Base-by-base conservation (phyloP, 1,140 invertebrate genomes). In the Zaprionus taronus region DNA sequence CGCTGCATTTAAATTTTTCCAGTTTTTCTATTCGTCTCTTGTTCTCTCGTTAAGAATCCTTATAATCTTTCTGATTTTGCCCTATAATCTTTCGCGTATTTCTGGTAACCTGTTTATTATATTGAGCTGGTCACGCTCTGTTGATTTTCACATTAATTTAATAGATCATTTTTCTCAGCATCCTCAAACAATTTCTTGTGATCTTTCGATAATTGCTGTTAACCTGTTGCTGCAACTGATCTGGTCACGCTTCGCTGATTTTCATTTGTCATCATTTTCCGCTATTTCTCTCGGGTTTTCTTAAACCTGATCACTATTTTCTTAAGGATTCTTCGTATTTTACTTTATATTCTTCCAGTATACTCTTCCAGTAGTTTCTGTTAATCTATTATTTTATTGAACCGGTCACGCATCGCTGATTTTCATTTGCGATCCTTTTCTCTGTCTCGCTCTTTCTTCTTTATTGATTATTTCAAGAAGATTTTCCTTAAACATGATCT, bases 111-210 rank as follows among this genome's bases (percentile, higher is more conserved):
- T 81, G 75, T 70, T 82, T n/a, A 9, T 24, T 38, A 65, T 62
- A 74, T 82, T 64, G 41, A 62, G 41, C 69, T 70, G 64, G 74
- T 82, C 65, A 82, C 80, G 80, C 74, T 74, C 55, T 64, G 74
- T 7, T 82, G 80, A 62, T 82, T 82, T 49, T 22, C 44, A 15
- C 14, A n/a, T 15, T 4, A 26, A 26, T 26, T 15, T n/a, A 31
- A 7, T 7, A 15, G 38, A 41, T 15, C 2, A 15, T 44, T 49
- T 22, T 20, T 41, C 34, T 0, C 3, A 24, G 44, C 5, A 31
- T 47, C n/a, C 2, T 61, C 0, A n/a, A 41, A 15, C 15, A 41
- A 9, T 31, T 31, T 3, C 31, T 3, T 31, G 2, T 11, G 31
- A 31, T 47, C 34, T 31, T 31, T 44, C 38, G 38, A 7, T 1